These are phyloP conservation scores for Chamaetylas fuelleborni DNA, from an alignment of 2,113 vertebrate genomes.

Conservation along the genomic window DNA sequence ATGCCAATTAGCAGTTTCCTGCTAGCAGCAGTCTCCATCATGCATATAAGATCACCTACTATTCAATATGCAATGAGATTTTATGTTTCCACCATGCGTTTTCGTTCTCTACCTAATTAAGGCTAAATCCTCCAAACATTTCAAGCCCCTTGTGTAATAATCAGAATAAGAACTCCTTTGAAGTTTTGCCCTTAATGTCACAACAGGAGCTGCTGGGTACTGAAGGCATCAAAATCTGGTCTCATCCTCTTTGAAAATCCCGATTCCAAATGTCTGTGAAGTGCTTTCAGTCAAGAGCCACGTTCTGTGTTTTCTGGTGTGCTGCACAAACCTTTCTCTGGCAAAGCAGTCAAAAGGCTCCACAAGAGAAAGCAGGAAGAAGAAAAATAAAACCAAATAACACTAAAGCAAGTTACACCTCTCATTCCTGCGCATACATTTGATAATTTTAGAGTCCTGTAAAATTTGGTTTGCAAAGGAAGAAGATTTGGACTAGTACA, in stretches of 20 bases:
- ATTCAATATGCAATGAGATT: constrained; percentile 41
- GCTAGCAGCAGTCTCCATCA: background rate
- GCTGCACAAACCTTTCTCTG: background rate
- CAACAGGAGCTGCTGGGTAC: background rate
- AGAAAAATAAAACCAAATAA: background rate
- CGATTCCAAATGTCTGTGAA: background rate
- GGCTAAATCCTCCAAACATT: constrained; percentile 19
- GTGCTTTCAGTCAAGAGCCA: background rate
- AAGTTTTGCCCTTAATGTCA: constrained; percentile 2
- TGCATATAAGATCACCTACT: constrained; percentile 4
- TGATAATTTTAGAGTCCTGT: background rate
- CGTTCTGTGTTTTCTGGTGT: background rate
- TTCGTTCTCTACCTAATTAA: background rate
- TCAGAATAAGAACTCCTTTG: constrained; percentile 1
- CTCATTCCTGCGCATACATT: background rate
- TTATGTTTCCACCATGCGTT: constrained; percentile 2
- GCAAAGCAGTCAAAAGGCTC: background rate
- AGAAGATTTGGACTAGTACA: background rate
- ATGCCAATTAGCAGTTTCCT: constrained; percentile 44
- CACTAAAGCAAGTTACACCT: background rate
- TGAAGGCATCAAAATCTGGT: background rate
- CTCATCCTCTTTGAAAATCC: background rate
- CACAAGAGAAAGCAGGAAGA: background rate
- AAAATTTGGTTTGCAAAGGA: background rate
- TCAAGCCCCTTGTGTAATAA: background rate